Conservation (phyloP, 2,113 vertebrate genomes). For the Rhombomys opimus region DNA sequence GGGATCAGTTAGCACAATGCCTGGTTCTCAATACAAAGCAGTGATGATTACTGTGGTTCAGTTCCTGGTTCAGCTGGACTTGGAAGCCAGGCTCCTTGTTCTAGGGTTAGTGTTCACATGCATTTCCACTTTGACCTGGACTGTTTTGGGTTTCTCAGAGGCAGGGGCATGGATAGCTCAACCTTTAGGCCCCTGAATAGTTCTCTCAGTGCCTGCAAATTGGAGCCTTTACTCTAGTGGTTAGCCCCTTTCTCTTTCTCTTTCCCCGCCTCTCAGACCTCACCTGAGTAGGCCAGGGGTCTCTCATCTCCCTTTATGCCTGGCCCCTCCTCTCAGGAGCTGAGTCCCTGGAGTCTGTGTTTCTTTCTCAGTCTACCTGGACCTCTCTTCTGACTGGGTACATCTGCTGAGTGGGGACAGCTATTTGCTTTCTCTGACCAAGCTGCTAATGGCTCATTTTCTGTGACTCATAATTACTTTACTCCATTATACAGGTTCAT, state of each 20-base stretch:
- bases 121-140: not conserved
- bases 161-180: not conserved
- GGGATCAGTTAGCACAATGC: not conserved
- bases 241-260: not conserved
- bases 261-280: not conserved
- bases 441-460: slow-evolving; percentile 79
- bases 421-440: slow-evolving; percentile 71
- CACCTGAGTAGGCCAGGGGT: not conserved
- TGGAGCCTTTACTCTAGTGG: rapidly evolving
- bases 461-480: slow-evolving; percentile 75
- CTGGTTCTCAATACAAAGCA: not conserved
- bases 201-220: not conserved
- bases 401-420: slow-evolving; percentile 47
- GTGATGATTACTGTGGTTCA: not conserved
- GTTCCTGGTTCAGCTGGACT: not conserved
- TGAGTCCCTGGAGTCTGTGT: rapidly evolving
- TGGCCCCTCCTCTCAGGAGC: not conserved
- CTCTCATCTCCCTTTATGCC: not conserved
- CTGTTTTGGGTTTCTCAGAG: not conserved
- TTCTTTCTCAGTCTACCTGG: not conserved
- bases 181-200: no score
- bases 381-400: slow-evolving; percentile 24
- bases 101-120: not conserved
- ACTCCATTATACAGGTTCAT: slow-evolving; percentile 78
- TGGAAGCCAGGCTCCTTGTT: not conserved